phyloP scores from a whole-genome alignment of 2,888 invertebrate genomes.

The Choreutis nemorana region DNA sequence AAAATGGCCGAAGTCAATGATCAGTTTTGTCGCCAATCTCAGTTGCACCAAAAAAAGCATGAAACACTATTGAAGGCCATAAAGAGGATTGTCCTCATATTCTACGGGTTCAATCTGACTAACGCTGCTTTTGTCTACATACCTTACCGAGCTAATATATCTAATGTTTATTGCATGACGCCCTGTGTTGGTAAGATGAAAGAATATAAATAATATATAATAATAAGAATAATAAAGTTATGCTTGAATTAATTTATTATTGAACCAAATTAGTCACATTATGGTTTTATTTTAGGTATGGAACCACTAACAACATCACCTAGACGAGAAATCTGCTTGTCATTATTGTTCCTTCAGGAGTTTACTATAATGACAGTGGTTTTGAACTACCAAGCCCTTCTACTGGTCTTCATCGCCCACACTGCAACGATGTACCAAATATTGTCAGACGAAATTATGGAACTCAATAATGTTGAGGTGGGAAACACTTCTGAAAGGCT shows the following conservation, averaged over 20 bases:
- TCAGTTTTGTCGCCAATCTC: slow-evolving; percentile 15
- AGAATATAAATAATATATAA: no score
- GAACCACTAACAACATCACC: slow-evolving; percentile 27
- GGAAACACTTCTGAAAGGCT: slow-evolving; percentile 23
- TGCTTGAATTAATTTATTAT: no score
- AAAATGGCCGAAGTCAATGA: slow-evolving; percentile 24
- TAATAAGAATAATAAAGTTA: no score
- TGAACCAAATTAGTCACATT: no score
- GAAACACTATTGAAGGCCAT: slow-evolving; percentile 21
- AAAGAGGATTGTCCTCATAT: slow-evolving; percentile 29
- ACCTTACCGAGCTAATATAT: slow-evolving; percentile 23
- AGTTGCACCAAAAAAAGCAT: slow-evolving; percentile 19
- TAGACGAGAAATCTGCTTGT: slow-evolving; percentile 29
- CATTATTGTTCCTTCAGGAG: slow-evolving; percentile 27
- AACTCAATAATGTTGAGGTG: slow-evolving; percentile 14
- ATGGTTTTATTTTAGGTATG: no score
- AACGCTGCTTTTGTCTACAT: slow-evolving; percentile 27
- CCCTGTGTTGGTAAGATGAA: slow-evolving; percentile 46
- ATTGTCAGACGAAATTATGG: slow-evolving; percentile 31
- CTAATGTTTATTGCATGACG: slow-evolving; percentile 30
- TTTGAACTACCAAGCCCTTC: slow-evolving; percentile 35
- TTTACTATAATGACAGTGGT: slow-evolving; percentile 22
- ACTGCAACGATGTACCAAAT: slow-evolving; percentile 37
- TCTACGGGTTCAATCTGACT: slow-evolving; percentile 23
- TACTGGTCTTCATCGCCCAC: slow-evolving; percentile 37